A percentile compares a stretch with the other conserved stretches of the same genome.
Conservation (phyloP, 2,113 vertebrate genomes). For the Baryphthengus martii region DNA sequence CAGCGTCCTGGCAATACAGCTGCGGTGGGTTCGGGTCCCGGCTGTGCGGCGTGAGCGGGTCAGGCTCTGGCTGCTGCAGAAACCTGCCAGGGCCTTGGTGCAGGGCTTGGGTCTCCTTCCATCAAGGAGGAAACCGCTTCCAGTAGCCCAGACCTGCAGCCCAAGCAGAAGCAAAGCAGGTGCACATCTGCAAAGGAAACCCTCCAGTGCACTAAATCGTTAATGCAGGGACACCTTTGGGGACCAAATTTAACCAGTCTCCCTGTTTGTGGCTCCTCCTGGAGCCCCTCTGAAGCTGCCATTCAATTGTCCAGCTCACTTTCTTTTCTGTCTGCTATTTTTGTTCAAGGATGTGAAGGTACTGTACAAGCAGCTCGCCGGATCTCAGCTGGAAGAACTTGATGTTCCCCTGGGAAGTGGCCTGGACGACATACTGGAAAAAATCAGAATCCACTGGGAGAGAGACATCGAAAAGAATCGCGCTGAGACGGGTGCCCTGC, state of each 20-base stretch:
- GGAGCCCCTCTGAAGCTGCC: background rate
- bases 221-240: background rate
- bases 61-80: background rate
- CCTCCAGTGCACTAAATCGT: background rate
- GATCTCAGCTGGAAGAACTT: constrained; percentile 83
- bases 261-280: background rate
- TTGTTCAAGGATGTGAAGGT: constrained; percentile 84
- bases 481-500: constrained; percentile 79
- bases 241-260: background rate
- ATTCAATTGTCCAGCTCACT: background rate
- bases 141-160: background rate
- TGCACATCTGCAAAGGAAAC: background rate
- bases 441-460: constrained; percentile 91
- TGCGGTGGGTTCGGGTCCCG: background rate
- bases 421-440: constrained; percentile 87
- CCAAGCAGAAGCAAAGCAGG: background rate
- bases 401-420: constrained; percentile 81
- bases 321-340: background rate
- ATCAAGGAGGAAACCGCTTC: background rate
- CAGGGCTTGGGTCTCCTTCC: background rate
- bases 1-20: background rate
- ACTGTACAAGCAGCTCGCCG: constrained; percentile 88
- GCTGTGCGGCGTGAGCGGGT: fast-evolving
- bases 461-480: constrained; percentile 86
- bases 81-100: background rate